Conservation (phyloP, 2,888 invertebrate species). For the Bugula neritina region DNA sequence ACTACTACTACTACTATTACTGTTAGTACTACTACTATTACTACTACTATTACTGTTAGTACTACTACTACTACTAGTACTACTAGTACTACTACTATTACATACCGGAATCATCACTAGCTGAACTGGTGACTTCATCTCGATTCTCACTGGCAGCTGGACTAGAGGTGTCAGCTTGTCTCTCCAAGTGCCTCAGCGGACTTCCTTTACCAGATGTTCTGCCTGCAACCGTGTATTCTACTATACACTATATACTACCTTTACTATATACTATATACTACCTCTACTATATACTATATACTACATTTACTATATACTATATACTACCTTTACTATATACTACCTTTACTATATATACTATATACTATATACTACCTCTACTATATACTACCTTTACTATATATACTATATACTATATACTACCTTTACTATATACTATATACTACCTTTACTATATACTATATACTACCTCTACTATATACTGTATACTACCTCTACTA, state of each 20-base stretch:
- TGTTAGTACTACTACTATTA: too few species aligned
- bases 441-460: background rate
- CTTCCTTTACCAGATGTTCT: constrained; percentile 12
- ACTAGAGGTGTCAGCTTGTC: background rate
- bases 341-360: background rate
- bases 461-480: background rate
- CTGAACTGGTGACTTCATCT: constrained; percentile 8
- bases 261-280: background rate
- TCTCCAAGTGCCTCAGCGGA: constrained; percentile 21
- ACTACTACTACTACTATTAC: too few species aligned
- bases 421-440: background rate
- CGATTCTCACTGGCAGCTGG: background rate
- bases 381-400: background rate
- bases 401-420: background rate
- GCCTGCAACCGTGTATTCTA: background rate
- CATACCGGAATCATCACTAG: constrained; percentile 25
- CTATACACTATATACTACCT: background rate
- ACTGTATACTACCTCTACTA: background rate
- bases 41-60: too few species aligned
- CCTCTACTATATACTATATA: background rate
- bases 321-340: background rate
- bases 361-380: background rate
- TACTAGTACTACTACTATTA: background rate
- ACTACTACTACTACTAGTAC: background rate
- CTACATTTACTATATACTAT: background rate